Evolutionary conservation across 2,113 vertebrate species (phyloP).

Genomic region (Ageneiosus marmoratus): DNA sequence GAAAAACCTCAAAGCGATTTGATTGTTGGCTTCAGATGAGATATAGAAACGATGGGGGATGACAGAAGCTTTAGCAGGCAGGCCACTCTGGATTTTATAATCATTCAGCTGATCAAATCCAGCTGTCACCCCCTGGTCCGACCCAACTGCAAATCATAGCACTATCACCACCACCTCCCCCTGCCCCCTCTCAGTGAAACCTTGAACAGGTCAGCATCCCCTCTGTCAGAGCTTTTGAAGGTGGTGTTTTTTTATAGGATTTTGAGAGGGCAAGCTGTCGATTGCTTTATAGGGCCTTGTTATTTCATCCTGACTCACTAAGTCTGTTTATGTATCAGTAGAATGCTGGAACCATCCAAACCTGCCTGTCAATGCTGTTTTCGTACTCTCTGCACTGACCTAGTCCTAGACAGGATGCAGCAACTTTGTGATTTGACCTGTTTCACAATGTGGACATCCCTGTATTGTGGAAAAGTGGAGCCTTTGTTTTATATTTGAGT

Average conservation of each 20-base stretch:
- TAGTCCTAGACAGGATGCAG: conserved; percentile 24
- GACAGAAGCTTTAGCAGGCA: conserved; percentile 18
- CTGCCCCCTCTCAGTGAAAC: conserved; percentile 55
- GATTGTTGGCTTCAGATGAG: conserved; percentile 40
- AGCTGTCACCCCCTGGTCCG: conserved; percentile 56
- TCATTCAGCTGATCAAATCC: conserved; percentile 57
- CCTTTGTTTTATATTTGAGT: conserved; percentile 55
- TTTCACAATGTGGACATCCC: conserved; percentile 57
- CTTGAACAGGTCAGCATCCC: conserved; percentile 53
- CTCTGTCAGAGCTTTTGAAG: conserved; percentile 61
- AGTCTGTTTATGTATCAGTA: conserved; percentile 58
- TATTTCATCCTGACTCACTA: conserved; percentile 65
- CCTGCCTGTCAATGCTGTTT: conserved; percentile 52
- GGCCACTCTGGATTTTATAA: conserved; percentile 42
- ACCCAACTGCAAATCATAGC: conserved; percentile 19
- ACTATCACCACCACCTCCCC: not conserved
- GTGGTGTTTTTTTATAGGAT: conserved; percentile 56
- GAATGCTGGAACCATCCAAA: conserved; percentile 62
- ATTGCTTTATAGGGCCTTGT: conserved; percentile 59
- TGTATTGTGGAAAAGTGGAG: conserved; percentile 70
- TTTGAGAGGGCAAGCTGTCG: conserved; percentile 65
- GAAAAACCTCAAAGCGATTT: conserved; percentile 44
- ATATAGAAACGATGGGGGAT: conserved; percentile 2
- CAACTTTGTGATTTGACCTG: conserved; percentile 45
- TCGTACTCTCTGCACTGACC: conserved; percentile 50